phyloP scores from a whole-genome alignment of 2,888 invertebrate genomes.

The Drosophila helvetica region DNA sequence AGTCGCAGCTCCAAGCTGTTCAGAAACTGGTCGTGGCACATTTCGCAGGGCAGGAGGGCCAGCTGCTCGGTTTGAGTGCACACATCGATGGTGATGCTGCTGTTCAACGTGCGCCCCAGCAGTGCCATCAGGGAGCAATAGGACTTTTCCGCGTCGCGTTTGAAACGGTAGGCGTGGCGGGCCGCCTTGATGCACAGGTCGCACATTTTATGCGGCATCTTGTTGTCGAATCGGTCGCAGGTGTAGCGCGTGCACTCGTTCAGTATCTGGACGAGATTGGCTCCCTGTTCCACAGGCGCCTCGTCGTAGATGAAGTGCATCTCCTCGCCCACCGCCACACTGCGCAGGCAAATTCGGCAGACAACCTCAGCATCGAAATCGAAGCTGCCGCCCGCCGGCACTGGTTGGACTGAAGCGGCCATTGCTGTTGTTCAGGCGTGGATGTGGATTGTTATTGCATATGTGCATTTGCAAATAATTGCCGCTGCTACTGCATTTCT shows the following conservation, averaged over 20 bases:
- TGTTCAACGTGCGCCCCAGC: conserved; percentile 57
- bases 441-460: conserved; percentile 9
- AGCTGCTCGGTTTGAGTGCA: conserved; percentile 81
- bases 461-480: conserved; percentile 27
- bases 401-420: conserved; percentile 18
- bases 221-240: conserved; percentile 83
- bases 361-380: conserved; percentile 73
- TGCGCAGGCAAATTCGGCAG: conserved; percentile 82
- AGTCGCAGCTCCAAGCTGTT: conserved; percentile 69
- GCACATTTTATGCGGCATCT: conserved; percentile 83
- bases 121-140: conserved; percentile 77
- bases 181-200: conserved; percentile 76
- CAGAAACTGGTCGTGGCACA: conserved; percentile 80
- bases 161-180: conserved; percentile 80
- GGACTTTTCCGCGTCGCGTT: conserved; percentile 81
- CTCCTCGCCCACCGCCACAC: conserved; percentile 54
- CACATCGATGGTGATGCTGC: conserved; percentile 40
- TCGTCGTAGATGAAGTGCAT: conserved; percentile 79
- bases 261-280: conserved; percentile 77
- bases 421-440: conserved; percentile 28
- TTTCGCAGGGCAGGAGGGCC: conserved; percentile 79
- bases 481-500: conserved; percentile 18
- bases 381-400: conserved; percentile 5
- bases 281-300: conserved; percentile 63
- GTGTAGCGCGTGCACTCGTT: conserved; percentile 79